These are phyloP conservation scores for Desoria tigrina DNA, from an alignment of 2,888 invertebrate genomes.

Conservation along the genomic window DNA sequence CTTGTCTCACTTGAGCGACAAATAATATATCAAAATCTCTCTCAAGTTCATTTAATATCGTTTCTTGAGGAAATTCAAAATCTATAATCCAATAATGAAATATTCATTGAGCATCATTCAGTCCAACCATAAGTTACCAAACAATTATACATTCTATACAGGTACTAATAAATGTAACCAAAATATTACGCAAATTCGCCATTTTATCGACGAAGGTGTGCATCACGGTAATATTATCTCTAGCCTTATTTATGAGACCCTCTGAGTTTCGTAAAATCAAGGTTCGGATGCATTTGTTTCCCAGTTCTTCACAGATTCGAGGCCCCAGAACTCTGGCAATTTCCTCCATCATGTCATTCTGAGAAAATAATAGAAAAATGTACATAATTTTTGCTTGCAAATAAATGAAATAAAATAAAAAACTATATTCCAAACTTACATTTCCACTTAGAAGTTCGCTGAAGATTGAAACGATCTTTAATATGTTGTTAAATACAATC, in stretches of 20 bases:
- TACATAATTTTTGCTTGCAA: no score
- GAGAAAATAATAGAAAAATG: no score
- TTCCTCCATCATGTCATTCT: slow-evolving; percentile 33
- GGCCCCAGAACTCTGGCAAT: slow-evolving; percentile 33
- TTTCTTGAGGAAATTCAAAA: slow-evolving; percentile 31
- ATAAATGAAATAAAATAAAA: no score
- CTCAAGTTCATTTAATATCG: slow-evolving; percentile 34
- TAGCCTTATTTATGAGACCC: slow-evolving; percentile 39
- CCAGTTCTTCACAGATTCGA: slow-evolving; percentile 37
- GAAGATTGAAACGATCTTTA: slow-evolving; percentile 25
- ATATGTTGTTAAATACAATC: slow-evolving; percentile 37
- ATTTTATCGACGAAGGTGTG: slow-evolving; percentile 28
- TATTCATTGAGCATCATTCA: no score
- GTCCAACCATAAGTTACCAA: no score
- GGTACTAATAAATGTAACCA: no score
- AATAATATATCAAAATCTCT: slow-evolving; percentile 43
- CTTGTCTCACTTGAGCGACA: slow-evolving; percentile 39
- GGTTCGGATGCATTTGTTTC: slow-evolving; percentile 42
- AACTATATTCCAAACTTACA: no score
- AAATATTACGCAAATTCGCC: slow-evolving; percentile 29
- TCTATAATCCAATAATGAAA: no score
- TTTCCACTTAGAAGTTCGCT: slow-evolving; percentile 5
- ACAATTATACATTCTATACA: neutral
- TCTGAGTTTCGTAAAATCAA: slow-evolving; percentile 45
- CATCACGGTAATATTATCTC: slow-evolving; percentile 34